A percentile compares a stretch with the other conserved stretches of the same genome.
Evolutionary conservation across 92 coral and sea anemone genomes (phyloP).

Genomic region (Micromussa lordhowensis): DNA sequence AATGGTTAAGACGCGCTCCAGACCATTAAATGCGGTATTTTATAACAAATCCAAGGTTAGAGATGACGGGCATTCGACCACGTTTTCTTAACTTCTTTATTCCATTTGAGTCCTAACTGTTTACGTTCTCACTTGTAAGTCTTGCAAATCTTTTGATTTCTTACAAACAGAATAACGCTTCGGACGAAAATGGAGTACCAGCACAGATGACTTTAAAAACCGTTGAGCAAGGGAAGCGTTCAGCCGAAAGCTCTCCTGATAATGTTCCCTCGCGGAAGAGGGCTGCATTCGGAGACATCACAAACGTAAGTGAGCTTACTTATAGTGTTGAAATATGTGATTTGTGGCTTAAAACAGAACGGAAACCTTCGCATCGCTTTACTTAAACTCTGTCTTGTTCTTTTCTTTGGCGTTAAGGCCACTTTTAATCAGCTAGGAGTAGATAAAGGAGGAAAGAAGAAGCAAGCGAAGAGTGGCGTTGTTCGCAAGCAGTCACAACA

Average conservation of each 20-base stretch:
- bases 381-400: neutral
- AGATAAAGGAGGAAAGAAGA: slow-evolving; percentile 7
- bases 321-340: neutral
- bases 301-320: slow-evolving; percentile 71
- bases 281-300: slow-evolving; percentile 95
- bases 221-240: slow-evolving; percentile 79
- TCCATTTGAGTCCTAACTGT: neutral
- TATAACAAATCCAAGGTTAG: slow-evolving; percentile 58
- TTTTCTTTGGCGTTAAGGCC: slow-evolving; percentile 44
- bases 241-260: slow-evolving; percentile 82
- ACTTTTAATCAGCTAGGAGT: slow-evolving; percentile 19
- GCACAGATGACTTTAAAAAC: slow-evolving; percentile 52
- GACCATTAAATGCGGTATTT: slow-evolving; percentile 50
- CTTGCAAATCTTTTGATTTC: neutral
- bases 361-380: neutral
- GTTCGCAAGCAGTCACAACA: slow-evolving; percentile 14
- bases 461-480: slow-evolving; percentile 13
- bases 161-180: slow-evolving; percentile 43
- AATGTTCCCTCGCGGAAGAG: slow-evolving; percentile 90
- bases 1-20: slow-evolving; percentile 84
- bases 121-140: neutral
- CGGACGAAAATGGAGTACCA: slow-evolving; percentile 58
- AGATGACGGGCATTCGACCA: neutral
- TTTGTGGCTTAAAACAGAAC: neutral
- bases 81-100: slow-evolving; percentile 4